Percentiles rank a stretch among this genome's conserved stretches.
These are phyloP conservation scores for Odontothrips loti DNA, from an alignment of 2,888 invertebrate species.

Conservation along the genomic window DNA sequence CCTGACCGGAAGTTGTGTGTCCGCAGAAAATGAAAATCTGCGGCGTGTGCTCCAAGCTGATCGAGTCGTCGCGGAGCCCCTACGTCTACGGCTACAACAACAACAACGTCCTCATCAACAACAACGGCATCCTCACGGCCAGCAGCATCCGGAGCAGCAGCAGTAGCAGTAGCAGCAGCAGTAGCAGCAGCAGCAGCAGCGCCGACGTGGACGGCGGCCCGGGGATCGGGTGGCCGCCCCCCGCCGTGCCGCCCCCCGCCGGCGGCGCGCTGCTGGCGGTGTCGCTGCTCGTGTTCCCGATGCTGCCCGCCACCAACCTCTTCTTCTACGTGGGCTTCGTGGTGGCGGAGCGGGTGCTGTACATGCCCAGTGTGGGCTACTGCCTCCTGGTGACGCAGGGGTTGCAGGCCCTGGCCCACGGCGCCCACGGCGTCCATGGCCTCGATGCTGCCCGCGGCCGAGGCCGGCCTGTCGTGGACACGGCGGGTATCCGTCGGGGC, in stretches of 20 bases:
- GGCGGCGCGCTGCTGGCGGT: constrained; percentile 60
- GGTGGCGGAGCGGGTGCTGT: constrained; percentile 91
- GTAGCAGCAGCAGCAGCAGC: neutral
- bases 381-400: constrained; percentile 83
- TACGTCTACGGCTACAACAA: constrained; percentile 9
- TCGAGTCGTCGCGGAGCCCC: neutral
- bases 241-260: constrained; percentile 28
- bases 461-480: constrained; percentile 31
- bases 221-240: neutral
- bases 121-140: neutral
- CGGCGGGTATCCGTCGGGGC: neutral
- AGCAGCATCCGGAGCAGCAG: neutral
- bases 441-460: constrained; percentile 42
- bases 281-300: constrained; percentile 79
- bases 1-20: neutral
- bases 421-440: too few species aligned
- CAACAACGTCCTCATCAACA: neutral
- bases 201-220: neutral
- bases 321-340: constrained; percentile 98
- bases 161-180: neutral
- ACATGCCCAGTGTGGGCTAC: constrained; percentile 93
- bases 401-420: constrained; percentile 41
- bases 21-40: neutral
- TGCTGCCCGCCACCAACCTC: constrained; percentile 92
- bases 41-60: constrained; percentile 12